phyloP scores from a whole-genome alignment of 2,797 vertebrate species.

The Mormyrus hasselquistii region DNA sequence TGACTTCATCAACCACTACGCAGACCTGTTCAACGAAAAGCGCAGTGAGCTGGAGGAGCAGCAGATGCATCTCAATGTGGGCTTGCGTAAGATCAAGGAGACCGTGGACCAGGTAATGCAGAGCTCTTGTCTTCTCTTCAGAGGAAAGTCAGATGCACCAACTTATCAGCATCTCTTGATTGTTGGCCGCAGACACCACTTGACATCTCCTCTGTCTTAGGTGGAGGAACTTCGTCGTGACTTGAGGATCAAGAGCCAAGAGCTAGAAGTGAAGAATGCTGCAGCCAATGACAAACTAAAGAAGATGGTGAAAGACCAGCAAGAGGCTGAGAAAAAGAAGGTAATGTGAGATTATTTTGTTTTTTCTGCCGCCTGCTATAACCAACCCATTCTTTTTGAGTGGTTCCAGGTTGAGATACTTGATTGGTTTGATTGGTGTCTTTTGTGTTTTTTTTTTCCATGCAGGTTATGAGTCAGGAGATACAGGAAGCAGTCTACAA shows the following conservation, averaged over 20 bases:
- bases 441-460: slow-evolving; percentile 7
- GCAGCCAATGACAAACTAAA: slow-evolving; percentile 98
- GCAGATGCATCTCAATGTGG: slow-evolving; percentile 98
- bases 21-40: slow-evolving; percentile 96
- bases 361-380: neutral
- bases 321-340: slow-evolving; percentile 99
- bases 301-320: slow-evolving; percentile 98
- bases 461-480: slow-evolving; percentile 98
- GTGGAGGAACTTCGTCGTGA: slow-evolving; percentile 95
- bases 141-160: neutral
- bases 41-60: slow-evolving; percentile 96
- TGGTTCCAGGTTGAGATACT: neutral
- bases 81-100: slow-evolving; percentile 96
- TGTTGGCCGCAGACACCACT: neutral
- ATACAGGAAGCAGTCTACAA: slow-evolving; percentile 96
- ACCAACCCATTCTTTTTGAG: neutral
- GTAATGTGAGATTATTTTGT: slow-evolving; percentile 41
- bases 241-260: slow-evolving; percentile 94
- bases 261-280: slow-evolving; percentile 94
- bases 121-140: neutral
- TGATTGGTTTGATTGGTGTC: neutral
- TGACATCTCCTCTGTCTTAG: slow-evolving; percentile 47
- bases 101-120: slow-evolving; percentile 87
- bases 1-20: slow-evolving; percentile 99
- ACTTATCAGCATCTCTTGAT: neutral